phyloP scores from a whole-genome alignment of 2,113 vertebrate genomes.

The Nestor notabilis region DNA sequence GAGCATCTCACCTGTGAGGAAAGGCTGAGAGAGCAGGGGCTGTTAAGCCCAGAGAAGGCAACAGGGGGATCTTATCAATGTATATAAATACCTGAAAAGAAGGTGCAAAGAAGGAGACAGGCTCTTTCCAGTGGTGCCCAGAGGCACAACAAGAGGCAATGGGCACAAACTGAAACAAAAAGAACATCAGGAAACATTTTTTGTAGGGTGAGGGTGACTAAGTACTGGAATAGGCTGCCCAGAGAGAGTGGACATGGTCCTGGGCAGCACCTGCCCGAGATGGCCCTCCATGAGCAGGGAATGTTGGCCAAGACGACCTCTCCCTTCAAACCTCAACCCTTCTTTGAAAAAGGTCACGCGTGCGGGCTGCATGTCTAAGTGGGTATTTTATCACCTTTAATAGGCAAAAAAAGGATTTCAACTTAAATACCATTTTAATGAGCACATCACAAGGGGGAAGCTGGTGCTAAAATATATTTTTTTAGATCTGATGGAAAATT shows the following conservation, averaged over 20 bases:
- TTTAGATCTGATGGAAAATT: background rate
- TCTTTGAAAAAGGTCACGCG: background rate
- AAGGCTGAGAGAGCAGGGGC: background rate
- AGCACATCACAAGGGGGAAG: background rate
- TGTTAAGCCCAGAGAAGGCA: background rate
- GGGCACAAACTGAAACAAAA: background rate
- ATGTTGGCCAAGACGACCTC: background rate
- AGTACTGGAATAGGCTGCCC: background rate
- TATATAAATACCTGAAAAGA: background rate
- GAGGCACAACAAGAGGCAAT: background rate
- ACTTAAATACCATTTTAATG: background rate
- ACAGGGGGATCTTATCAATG: background rate
- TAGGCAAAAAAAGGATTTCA: background rate
- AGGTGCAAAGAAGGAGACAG: background rate
- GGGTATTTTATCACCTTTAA: background rate
- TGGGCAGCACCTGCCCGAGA: background rate
- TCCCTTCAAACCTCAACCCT: background rate
- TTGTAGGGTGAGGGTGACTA: background rate
- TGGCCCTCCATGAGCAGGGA: background rate
- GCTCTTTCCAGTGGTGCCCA: background rate
- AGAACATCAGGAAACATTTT: background rate
- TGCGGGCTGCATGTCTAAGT: background rate
- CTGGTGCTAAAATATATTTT: background rate
- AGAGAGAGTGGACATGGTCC: background rate
- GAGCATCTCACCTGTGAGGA: background rate